A percentile compares a stretch with the other conserved stretches of the same genome.
These are phyloP conservation scores for Callipepla squamata DNA, from an alignment of 2,113 vertebrate species.

Conservation along the genomic window DNA sequence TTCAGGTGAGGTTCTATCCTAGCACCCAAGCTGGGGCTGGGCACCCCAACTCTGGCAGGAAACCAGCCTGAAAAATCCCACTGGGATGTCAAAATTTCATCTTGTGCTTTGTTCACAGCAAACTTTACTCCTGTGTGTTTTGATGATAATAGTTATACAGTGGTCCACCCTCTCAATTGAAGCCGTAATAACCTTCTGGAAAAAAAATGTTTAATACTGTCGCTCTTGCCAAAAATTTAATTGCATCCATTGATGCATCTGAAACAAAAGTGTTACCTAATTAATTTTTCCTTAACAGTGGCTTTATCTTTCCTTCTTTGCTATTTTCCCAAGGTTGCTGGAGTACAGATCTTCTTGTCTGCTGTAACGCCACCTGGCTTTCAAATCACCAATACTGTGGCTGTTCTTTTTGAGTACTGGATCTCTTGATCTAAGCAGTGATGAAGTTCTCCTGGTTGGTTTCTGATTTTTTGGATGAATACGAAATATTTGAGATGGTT, in stretches of 20 bases:
- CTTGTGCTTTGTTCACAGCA: not conserved
- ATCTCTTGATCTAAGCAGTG: not conserved
- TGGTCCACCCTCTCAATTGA: not conserved
- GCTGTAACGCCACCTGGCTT: not conserved
- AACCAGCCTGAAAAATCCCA: not conserved
- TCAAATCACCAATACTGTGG: not conserved
- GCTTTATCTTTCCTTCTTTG: conserved; percentile 11
- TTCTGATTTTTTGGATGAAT: not conserved
- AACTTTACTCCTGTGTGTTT: not conserved
- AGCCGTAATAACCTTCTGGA: conserved; percentile 49
- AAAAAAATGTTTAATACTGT: not conserved
- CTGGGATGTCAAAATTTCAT: not conserved
- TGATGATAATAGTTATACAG: not conserved
- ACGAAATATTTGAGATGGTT: not conserved
- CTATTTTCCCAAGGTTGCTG: conserved; percentile 18
- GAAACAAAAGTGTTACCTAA: conserved; percentile 29
- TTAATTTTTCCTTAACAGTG: conserved; percentile 4
- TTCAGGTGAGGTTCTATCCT: not conserved
- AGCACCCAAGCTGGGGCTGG: rapidly evolving
- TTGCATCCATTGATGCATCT: conserved; percentile 53
- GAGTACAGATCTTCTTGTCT: not conserved
- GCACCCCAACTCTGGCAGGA: rapidly evolving
- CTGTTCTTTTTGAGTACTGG: not conserved
- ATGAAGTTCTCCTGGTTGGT: not conserved
- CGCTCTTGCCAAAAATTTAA: conserved; percentile 57